Evolutionary conservation across 2,113 vertebrate genomes (phyloP), one percentile per base, ranked within the genome.

Genomic region (Semnornis frantzii): DNA sequence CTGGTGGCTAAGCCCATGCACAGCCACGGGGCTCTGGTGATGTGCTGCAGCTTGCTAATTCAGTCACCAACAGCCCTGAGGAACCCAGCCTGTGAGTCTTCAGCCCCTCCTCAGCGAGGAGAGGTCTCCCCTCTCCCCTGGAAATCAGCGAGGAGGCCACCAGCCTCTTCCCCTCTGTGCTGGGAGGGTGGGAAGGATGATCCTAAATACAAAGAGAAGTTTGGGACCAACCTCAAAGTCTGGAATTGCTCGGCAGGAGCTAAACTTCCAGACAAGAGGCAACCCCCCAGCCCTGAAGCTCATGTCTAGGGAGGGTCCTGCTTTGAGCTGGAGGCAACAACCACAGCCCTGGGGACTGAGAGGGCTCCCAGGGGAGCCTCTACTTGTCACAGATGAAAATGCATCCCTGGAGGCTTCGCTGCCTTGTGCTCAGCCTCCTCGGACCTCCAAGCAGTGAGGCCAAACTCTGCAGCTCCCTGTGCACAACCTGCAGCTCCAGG

Each of bases 161-260:
- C 2, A 8, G 7, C 34, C 70, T 8, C 57, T 3, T 27, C 44
- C 50, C 60, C 2, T 2, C 4, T 0, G 3, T 1, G 33, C 55
- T 12, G 39, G 19, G 10, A 24, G 21, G 9, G 21, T 9, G 37
- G 16, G 52, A 50, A 68, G 23, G 42, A 64, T 9, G 28, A 33
- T 2, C 65, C 34, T 8, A 6, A 64, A 50, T 0, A 14, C 2
- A 8, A 59, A 33, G 12, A 6, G 3, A 15, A 63, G 3, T 2
- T 16, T 55, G 70, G 54, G 62, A 44, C 7, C 52, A 11, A 33
- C 44, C 25, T 21, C 6, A 2, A 25, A 31, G 23, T 3, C 58
- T 31, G 44, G 46, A 77, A 72, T 27, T 8, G 5, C 79, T 9
- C 16, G 0, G 0, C 16, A 8, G 74, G 74, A 77, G 33, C n/a